A percentile compares a stretch with the other conserved stretches of the same genome.
Conservation (phyloP, 2,888 invertebrate species). For the Emmelina monodactyla region DNA sequence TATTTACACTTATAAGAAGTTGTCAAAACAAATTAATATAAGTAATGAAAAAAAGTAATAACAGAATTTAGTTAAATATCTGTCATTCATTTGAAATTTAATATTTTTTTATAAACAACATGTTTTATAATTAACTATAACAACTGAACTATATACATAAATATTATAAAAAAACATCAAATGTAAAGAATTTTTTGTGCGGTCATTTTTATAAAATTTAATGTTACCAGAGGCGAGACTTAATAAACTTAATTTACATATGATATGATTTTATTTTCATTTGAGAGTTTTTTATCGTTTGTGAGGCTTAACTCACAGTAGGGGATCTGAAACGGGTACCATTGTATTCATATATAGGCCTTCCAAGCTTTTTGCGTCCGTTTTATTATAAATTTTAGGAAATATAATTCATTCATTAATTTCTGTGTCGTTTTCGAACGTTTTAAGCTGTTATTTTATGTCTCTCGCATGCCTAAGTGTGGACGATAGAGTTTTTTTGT, state of each 20-base stretch:
- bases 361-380: slow-evolving; percentile 49
- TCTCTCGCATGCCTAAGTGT: no score
- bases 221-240: slow-evolving; percentile 18
- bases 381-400: slow-evolving; percentile 47
- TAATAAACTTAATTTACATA: slow-evolving; percentile 59
- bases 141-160: no score
- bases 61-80: no score
- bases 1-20: no score
- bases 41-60: no score
- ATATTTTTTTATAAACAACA: no score
- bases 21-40: no score
- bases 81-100: no score
- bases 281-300: slow-evolving; percentile 43
- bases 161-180: no score
- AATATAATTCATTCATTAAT: slow-evolving; percentile 40
- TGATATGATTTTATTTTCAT: slow-evolving; percentile 38
- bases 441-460: neutral
- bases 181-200: no score
- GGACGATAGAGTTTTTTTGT: no score
- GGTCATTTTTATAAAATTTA: neutral
- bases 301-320: slow-evolving; percentile 39
- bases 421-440: slow-evolving; percentile 20
- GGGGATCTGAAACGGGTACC: slow-evolving; percentile 41
- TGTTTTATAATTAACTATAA: no score
- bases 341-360: slow-evolving; percentile 53